Base-by-base conservation (phyloP, 2,113 vertebrate species). In the Corythornis vintsioides region DNA sequence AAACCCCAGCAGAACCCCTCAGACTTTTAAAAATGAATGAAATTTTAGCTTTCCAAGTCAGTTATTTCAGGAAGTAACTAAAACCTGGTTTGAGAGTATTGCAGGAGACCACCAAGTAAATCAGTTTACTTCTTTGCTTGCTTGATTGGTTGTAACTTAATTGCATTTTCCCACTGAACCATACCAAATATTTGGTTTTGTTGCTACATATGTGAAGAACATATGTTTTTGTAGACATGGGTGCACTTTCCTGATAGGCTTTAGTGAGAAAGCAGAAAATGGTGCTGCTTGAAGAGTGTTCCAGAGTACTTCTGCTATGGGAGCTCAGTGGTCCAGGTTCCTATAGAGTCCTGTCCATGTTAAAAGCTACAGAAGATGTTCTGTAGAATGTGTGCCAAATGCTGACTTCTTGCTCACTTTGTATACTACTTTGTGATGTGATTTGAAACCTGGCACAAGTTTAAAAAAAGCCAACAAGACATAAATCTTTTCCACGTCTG, bases 1-100 rank as follows among this genome's bases (percentile, higher is more conserved):
- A 65, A 89, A 81, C 14, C 33, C 25, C 45, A 84, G 45, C 55
- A 82, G 50, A 78, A 91, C 50, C 55, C 91, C 43, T 53, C 31
- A 66, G 74, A 85, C 48, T 94, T 93, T 9, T 87, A 35, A 86
- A 91, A 26, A 63, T 38, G 63, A 82, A 84, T 60, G 66, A 86
- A 69, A 91, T 86, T 87, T 78, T 83, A 81, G 67, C 59, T 84
- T 86, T 47, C 87, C 42, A 47, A 57, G 63, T 76, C 66, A 89
- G 75, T 42, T 56, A 50, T 90, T 94, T 85, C 71, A 92, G 81
- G 74, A 93, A 85, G 88, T 82, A 93, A 50, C 78, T 76, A 66
- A 92, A 82, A 43, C 45, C 64, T 92, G 66, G 33, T 53, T 71
- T 83, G 67, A 47, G 47, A 83, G 45, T 63, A 82, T 17, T 31